Conservation (phyloP, 2,797 vertebrate genomes). For the Sardinella longiceps region DNA sequence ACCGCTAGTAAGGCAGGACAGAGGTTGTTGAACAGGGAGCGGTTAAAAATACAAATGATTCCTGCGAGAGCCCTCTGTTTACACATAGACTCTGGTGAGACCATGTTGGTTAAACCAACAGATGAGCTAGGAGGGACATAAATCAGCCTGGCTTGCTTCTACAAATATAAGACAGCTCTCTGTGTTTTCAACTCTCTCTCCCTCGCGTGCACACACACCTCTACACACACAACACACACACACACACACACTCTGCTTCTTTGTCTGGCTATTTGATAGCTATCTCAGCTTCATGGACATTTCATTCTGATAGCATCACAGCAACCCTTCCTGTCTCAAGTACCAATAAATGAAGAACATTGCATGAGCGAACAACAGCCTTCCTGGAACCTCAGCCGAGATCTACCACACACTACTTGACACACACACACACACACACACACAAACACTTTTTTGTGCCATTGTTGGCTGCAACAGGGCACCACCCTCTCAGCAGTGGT, state of each 20-base stretch:
- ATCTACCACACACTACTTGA: not conserved
- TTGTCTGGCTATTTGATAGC: not conserved
- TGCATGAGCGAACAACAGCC: not conserved
- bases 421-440: not conserved
- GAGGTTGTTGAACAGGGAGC: not conserved
- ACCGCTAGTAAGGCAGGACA: not conserved
- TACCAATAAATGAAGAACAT: not conserved
- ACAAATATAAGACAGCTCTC: not conserved
- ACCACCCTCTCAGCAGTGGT: not conserved
- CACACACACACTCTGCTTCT: not conserved
- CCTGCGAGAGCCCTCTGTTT: not conserved
- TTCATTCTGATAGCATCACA: not conserved
- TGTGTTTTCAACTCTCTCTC: not conserved
- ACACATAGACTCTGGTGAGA: not conserved
- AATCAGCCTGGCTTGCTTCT: constrained; percentile 10
- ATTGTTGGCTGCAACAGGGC: not conserved
- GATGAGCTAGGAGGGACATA: constrained; percentile 5
- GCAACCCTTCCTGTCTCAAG: constrained; percentile 1
- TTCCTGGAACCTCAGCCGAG: not conserved
- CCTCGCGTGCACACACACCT: constrained; percentile 1
- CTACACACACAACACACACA: not conserved
- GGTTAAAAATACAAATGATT: not conserved
- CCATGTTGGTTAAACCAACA: constrained; percentile 7
- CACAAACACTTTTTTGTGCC: not conserved
- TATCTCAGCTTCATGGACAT: not conserved